Evolutionary conservation across 2,113 vertebrate species (phyloP).

Genomic region (Syngnathus typhle): DNA sequence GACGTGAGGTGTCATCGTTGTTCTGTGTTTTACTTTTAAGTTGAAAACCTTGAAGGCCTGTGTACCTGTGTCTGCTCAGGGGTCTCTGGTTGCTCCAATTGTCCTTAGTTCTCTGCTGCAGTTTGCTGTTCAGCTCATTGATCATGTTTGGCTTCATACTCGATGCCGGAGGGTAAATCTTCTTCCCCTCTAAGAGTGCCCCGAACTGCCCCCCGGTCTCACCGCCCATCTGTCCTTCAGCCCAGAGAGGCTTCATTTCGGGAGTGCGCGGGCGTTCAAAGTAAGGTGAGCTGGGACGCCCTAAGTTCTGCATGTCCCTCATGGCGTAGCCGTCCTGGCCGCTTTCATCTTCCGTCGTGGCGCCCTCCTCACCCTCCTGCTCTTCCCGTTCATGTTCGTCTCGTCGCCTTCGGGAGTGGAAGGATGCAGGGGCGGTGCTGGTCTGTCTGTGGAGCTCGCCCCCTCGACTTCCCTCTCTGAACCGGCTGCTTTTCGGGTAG

Average conservation of each 20-base stretch:
- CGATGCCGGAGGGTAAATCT: constrained; percentile 72
- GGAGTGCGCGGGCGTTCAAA: constrained; percentile 70
- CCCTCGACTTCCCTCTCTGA: constrained; percentile 61
- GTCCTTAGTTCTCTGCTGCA: constrained; percentile 80
- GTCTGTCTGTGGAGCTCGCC: constrained; percentile 67
- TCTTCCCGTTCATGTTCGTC: constrained; percentile 60
- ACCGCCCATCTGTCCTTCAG: constrained; percentile 54
- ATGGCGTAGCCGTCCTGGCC: constrained; percentile 56
- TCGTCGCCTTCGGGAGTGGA: constrained; percentile 62
- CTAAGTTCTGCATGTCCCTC: constrained; percentile 62
- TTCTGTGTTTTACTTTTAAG: not conserved
- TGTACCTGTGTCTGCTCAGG: constrained; percentile 77
- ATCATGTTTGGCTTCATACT: constrained; percentile 88
- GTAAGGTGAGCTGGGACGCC: constrained; percentile 68
- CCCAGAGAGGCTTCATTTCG: constrained; percentile 71
- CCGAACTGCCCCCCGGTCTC: constrained; percentile 46
- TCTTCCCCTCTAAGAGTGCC: constrained; percentile 66
- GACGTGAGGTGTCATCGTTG: not conserved
- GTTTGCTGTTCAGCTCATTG: constrained; percentile 86
- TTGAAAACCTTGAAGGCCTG: not conserved
- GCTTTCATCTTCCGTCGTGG: constrained; percentile 42
- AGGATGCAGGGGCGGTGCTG: constrained; percentile 65
- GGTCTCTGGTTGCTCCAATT: constrained; percentile 70
- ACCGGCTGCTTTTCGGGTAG: constrained; percentile 66
- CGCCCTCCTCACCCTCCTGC: constrained; percentile 49